Evolutionary conservation across 2,797 vertebrate species (phyloP), one percentile per base, ranked within the genome.

Genomic region (Neosalanx taihuensis): DNA sequence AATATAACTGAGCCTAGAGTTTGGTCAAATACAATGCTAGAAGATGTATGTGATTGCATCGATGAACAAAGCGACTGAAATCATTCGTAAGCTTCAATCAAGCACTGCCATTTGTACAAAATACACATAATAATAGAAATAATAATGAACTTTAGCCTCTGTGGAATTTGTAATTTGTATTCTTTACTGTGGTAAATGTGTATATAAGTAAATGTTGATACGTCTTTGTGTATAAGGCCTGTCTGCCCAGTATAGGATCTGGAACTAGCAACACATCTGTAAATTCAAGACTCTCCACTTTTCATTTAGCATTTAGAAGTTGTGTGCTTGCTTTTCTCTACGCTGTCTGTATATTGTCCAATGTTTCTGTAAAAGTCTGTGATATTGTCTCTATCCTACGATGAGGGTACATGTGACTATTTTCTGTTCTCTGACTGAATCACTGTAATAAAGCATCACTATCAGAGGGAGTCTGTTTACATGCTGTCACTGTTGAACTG

Each of bases 381-480:
- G 67, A 75, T 73, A 46, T 73, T 70, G 67, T 64, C 68, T 31
- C 62, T 80, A 56, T 69, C 41, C 57, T 63, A 71, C 69, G 79
- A 75, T 83, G 81, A 88, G 89, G 91, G 90, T 92, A 91, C 91
- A 89, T 85, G 84, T 89, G 87, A 62, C 63, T 80, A 29, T 81
- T 85, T 87, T 82, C 83, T 83, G 82, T 86, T 83, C 80, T 86
- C 79, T 71, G 72, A 84, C 74, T 71, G 83, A 80, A 81, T 80
- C 83, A 79, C 82, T 86, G 83, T 84, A 92, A 91, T 92, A 92
- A 93, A 92, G 81, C 86, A 87, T 81, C 79, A 73, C 76, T 72
- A 85, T 76, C 70, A 73, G 64, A 83, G 33, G 57, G 20, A 37
- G 53, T 74, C 3, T 31, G 29, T 67, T 30, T 6, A 20, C 64